These are phyloP conservation scores for Pandemis corylana DNA, from an alignment of 2,888 invertebrate species.

Conservation along the genomic window DNA sequence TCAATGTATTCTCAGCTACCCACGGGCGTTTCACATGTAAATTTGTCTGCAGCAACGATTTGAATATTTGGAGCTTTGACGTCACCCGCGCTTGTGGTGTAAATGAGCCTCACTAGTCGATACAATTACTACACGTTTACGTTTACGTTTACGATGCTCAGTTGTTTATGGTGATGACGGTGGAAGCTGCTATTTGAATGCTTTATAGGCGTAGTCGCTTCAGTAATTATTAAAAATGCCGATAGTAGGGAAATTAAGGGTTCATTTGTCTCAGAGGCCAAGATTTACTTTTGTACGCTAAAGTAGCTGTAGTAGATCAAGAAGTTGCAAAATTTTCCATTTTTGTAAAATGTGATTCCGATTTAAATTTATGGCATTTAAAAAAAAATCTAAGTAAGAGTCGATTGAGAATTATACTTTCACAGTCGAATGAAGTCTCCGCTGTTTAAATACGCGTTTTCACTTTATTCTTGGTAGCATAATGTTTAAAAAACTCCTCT, in stretches of 20 bases:
- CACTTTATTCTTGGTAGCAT: background rate
- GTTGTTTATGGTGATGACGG: background rate
- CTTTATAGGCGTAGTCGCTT: background rate
- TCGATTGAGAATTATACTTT: background rate
- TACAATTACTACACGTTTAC: slow-evolving; percentile 25
- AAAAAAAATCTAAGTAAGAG: background rate
- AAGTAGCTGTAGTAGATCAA: no score
- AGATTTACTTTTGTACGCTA: no score
- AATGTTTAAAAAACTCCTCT: background rate
- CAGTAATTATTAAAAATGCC: background rate
- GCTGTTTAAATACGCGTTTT: background rate
- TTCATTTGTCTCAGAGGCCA: no score
- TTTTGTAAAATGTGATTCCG: no score
- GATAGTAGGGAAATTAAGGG: no score
- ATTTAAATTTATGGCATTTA: no score
- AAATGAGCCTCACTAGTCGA: slow-evolving; percentile 30
- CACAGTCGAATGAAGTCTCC: background rate
- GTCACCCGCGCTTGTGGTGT: slow-evolving; percentile 34
- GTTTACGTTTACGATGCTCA: slow-evolving; percentile 2
- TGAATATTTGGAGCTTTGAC: slow-evolving; percentile 46
- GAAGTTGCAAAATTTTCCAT: no score
- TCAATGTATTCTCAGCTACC: slow-evolving; percentile 45
- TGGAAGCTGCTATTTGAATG: background rate
- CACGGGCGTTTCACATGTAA: slow-evolving; percentile 50
- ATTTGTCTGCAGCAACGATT: slow-evolving; percentile 46